Evolutionary conservation across 2,113 vertebrate species (phyloP), one percentile per base, ranked within the genome.

Genomic region (Limnothrissa miodon): DNA sequence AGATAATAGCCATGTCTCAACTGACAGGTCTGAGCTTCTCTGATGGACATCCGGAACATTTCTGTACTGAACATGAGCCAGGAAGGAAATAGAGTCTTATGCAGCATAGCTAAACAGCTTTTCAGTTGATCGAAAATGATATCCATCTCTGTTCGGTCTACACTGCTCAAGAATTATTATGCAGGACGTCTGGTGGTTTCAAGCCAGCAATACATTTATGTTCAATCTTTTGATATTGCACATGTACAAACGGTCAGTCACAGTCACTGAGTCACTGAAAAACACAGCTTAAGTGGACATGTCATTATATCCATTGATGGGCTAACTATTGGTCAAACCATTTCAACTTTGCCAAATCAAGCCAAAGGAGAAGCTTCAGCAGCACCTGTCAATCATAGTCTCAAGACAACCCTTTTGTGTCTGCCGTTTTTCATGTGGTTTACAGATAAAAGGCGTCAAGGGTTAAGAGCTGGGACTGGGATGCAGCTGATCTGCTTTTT

Each of bases 341-440:
- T 74, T 17, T 11, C 21, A 33, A 74, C 66, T 36, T 36, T 29
- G 62, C 25, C 62, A 70, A 74, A 33, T 74, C 21, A 25, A 59
- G 56, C 10, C 59, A 66, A 25, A 59, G 56, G 8, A 29, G 19
- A 17, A 39, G 36, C 33, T 74, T 74, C 0, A 6, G 19, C 66
- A 74, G 25, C 29, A 1, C 29, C 66, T 33, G 15, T 74, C 66
- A 74, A 15, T 33, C 66, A 74, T 74, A 36, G 33, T 74, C 66
- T 74, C 25, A 2, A 1, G 25, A 17, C 5, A 5, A 3, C 11
- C 66, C 66, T 33, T 17, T 74, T 74, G 25, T 74, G 66, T 10
- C 11, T 15, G 66, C 66, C 66, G 36, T 39, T 79, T 82, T 82
- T 53, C 45, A 85, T 87, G 81, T 83, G 66, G 81, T 85, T 84